Evolutionary conservation across 2,113 vertebrate species (phyloP).

Genomic region (Otus sunia): DNA sequence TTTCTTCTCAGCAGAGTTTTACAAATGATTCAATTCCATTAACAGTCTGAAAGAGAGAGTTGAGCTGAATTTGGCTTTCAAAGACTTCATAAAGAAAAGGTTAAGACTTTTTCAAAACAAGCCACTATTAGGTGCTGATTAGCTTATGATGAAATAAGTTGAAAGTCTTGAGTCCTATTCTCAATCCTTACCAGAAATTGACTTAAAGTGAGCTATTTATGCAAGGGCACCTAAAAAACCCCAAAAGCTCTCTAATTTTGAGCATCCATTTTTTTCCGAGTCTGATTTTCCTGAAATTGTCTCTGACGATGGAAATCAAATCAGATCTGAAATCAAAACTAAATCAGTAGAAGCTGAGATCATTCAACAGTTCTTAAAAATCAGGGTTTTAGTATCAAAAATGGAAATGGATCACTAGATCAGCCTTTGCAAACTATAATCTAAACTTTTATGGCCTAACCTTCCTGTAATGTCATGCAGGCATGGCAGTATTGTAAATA

Average conservation of each 20-base stretch:
- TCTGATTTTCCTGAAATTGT: neutral
- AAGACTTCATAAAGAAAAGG: neutral
- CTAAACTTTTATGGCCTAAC: neutral
- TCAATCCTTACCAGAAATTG: neutral
- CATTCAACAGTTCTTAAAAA: neutral
- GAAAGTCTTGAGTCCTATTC: neutral
- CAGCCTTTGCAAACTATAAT: neutral
- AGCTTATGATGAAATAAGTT: neutral
- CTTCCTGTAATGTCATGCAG: neutral
- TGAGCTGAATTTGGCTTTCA: neutral
- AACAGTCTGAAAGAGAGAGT: neutral
- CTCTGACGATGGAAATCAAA: neutral
- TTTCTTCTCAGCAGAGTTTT: neutral
- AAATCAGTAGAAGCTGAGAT: neutral
- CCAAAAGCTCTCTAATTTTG: neutral
- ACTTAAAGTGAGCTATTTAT: neutral
- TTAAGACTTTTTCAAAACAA: conserved; percentile 8
- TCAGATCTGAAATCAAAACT: neutral
- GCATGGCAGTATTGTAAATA: neutral
- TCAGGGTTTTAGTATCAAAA: neutral
- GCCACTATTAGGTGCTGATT: neutral
- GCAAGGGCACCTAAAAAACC: neutral
- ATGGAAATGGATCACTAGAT: neutral
- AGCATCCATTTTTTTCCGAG: neutral
- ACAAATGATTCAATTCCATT: neutral